Percentiles rank a stretch among this genome's conserved stretches.
Conservation (phyloP, 2,888 invertebrate species). For the Cosmia trapezina region DNA sequence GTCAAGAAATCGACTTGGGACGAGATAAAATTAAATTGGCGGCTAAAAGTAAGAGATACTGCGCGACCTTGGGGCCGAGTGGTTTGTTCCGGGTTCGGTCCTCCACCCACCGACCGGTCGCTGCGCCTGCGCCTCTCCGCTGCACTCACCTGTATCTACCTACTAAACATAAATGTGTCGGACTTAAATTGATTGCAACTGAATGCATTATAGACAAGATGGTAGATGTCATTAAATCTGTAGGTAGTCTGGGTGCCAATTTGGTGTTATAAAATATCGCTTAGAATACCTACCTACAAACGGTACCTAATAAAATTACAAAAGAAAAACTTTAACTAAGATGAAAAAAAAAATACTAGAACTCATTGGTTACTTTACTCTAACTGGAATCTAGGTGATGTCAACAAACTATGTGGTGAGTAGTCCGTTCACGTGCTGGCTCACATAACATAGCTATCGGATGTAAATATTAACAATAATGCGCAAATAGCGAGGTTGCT, state of each 20-base stretch:
- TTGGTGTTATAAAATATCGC: constrained; percentile 13
- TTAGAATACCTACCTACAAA: constrained; percentile 9
- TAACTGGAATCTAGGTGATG: constrained; percentile 34
- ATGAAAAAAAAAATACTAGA: background rate
- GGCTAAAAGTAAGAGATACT: constrained; percentile 83
- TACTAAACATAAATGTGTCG: constrained; percentile 54
- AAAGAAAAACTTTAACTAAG: background rate
- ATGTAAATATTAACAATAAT: constrained; percentile 58
- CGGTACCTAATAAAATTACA: background rate
- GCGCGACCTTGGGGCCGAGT: constrained; percentile 83
- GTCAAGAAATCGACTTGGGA: constrained; percentile 59
- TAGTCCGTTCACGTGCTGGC: constrained; percentile 40
- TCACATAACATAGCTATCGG: constrained; percentile 41
- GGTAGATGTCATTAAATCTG: constrained; percentile 30
- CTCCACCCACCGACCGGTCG: constrained; percentile 79
- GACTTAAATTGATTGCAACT: constrained; percentile 50
- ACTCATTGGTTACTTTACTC: constrained; percentile 10
- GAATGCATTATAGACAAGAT: constrained; percentile 42
- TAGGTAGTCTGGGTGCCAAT: constrained; percentile 42
- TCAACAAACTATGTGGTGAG: constrained; percentile 34
- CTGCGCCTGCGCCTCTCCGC: constrained; percentile 67
- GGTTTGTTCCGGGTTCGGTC: constrained; percentile 85
- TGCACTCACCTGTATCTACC: constrained; percentile 69
- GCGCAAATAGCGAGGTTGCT: constrained; percentile 47
- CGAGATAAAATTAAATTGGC: constrained; percentile 69